Evolutionary conservation across 2,797 vertebrate genomes (phyloP), one percentile per base, ranked within the genome.

Genomic region (Cirrhinus mrigala): DNA sequence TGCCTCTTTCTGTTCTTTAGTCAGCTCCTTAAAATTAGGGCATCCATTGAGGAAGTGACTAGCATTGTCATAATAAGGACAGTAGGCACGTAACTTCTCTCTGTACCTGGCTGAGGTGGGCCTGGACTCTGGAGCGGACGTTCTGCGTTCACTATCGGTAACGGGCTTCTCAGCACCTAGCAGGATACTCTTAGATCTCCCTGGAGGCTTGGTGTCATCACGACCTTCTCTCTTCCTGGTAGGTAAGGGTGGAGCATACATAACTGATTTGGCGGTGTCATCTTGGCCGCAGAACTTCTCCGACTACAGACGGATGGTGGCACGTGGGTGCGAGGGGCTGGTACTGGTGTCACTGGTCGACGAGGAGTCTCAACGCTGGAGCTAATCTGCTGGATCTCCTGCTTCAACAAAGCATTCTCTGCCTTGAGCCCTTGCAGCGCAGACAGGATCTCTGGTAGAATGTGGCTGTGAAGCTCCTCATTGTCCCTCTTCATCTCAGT

Each of bases 1-100:
- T 9, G 82, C 77, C 37, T 37, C 84, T 2, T 82, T 81, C n/a
- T 86, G 78, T 2, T 86, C 84, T 15, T 56, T 88, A 3, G 83
- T 68, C 15, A 69, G 66, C 33, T 69, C 71, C 46, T 76, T 37
- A 15, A 83, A 79, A 22, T 81, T 71, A 27, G 27, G 12, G 14
- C 81, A 86, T 24, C 66, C 33, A 69, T 40, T 40, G 3, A 83
- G 58, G 5, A 15, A 74, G 40, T 85, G 48, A 6, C n/a, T 58
- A 7, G 8, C 15, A 54, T 56, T 70, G 33, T 81, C 50, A 52
- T 4, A 52, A 52, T 18, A 54, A 3, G 75, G 69, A 22, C 80
- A 85, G 29, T 78, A 88, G 8, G 58, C 66, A 40, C 2, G 16
- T 40, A 1, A 29, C 29, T 29, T 40, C 7, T 20, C 33, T 37